A percentile compares a stretch with the other conserved stretches of the same genome.
These are phyloP conservation scores for Ricordea florida DNA, from an alignment of 92 coral and sea anemone species.

Conservation along the genomic window DNA sequence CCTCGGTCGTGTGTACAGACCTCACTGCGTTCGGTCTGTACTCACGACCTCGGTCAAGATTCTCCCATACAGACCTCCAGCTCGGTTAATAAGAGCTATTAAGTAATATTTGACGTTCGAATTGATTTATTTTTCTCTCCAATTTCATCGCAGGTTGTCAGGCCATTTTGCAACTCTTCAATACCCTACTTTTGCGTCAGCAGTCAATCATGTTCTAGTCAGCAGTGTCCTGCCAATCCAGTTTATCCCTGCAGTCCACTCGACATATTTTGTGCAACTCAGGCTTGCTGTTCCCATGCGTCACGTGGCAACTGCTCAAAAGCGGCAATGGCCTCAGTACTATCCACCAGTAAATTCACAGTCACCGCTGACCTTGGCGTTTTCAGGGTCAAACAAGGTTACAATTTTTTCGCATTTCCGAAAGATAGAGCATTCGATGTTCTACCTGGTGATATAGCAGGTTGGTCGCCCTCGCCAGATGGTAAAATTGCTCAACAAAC, in stretches of 20 bases:
- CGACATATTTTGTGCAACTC: constrained; percentile 55
- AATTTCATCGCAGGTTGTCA: constrained; percentile 24
- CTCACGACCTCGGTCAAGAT: too few relatives aligned
- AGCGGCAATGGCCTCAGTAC: constrained; percentile 15
- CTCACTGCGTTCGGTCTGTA: too few relatives aligned
- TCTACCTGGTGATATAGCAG: constrained; percentile 74
- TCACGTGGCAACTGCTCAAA: constrained; percentile 33
- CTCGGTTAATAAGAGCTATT: too few relatives aligned
- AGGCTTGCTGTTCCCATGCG: constrained; percentile 40
- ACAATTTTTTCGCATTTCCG: constrained; percentile 70
- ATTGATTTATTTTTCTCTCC: background rate
- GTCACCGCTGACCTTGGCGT: constrained; percentile 41
- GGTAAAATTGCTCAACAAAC: constrained; percentile 62
- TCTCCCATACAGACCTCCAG: too few relatives aligned
- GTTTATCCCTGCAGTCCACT: constrained; percentile 39
- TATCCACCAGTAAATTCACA: constrained; percentile 12
- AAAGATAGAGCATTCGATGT: constrained; percentile 48
- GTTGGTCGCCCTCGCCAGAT: constrained; percentile 62
- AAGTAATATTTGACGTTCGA: background rate
- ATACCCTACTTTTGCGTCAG: constrained; percentile 35
- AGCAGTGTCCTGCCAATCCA: background rate
- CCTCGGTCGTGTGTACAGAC: too few relatives aligned
- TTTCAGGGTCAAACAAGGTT: constrained; percentile 53
- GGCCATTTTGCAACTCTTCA: constrained; percentile 33
- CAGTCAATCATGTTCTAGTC: constrained; percentile 46